Percentiles rank a stretch among this genome's conserved stretches.
These are phyloP conservation scores for Halcyon senegalensis DNA, from an alignment of 2,113 vertebrate species.

Conservation along the genomic window DNA sequence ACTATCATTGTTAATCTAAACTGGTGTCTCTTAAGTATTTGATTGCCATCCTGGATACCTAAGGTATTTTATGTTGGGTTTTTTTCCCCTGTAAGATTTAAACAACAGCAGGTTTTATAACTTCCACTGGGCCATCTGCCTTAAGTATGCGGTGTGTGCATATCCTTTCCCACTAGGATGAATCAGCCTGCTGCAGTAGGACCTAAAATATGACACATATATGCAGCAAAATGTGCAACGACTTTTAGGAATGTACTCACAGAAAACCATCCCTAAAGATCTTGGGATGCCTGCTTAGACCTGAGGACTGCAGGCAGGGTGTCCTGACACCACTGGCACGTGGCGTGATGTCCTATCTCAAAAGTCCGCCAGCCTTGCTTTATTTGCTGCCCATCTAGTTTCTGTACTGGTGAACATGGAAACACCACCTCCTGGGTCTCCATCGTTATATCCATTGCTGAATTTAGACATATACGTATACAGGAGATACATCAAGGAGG, in stretches of 20 bases:
- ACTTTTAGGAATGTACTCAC: neutral
- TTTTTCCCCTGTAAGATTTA: neutral
- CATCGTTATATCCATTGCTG: neutral
- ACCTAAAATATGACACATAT: neutral
- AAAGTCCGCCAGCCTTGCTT: neutral
- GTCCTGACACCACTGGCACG: neutral
- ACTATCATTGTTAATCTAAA: neutral
- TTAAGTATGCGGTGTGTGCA: neutral
- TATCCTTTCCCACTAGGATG: constrained; percentile 19
- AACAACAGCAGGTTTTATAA: neutral
- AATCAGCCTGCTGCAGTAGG: constrained; percentile 5
- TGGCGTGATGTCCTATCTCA: neutral
- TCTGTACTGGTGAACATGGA: neutral
- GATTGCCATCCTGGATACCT: neutral
- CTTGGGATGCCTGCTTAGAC: neutral
- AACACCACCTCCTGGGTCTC: neutral
- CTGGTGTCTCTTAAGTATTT: neutral
- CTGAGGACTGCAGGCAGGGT: neutral
- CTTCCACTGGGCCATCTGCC: neutral
- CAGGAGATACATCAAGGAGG: neutral
- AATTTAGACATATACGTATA: neutral
- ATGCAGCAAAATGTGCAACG: neutral
- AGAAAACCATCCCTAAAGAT: neutral
- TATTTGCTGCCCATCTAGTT: neutral
- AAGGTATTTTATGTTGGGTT: neutral